These are phyloP conservation scores for Percina caprodes DNA, from an alignment of 2,113 vertebrate species.

Conservation along the genomic window DNA sequence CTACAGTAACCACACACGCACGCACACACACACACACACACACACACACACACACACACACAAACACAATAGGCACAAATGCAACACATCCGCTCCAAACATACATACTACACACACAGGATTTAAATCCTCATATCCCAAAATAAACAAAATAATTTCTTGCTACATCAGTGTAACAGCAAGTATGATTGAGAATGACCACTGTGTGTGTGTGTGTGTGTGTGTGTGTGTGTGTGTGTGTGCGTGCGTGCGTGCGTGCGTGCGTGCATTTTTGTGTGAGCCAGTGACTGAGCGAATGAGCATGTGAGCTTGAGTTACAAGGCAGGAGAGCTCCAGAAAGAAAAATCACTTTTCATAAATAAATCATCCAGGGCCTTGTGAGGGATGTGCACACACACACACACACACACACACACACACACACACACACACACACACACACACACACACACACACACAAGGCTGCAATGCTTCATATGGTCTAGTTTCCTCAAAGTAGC, in stretches of 20 bases:
- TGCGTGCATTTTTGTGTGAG: slow-evolving; percentile 12
- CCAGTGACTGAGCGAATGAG: slow-evolving; percentile 25
- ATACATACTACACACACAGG: slow-evolving; percentile 45
- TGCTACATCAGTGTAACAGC: slow-evolving; percentile 54
- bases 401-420: slow-evolving; percentile 26
- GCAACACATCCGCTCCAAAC: slow-evolving; percentile 30
- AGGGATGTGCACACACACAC: slow-evolving; percentile 28
- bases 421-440: slow-evolving; percentile 30
- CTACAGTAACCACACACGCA: slow-evolving; percentile 42
- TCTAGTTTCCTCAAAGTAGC: no score
- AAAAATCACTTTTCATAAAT: slow-evolving; percentile 82
- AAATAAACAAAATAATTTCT: slow-evolving; percentile 73
- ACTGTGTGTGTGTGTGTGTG: slow-evolving; percentile 28
- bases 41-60: not conserved
- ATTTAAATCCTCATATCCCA: slow-evolving; percentile 65
- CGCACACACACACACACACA: slow-evolving; percentile 15
- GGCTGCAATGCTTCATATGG: slow-evolving; percentile 42
- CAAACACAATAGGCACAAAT: slow-evolving; percentile 23
- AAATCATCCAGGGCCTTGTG: slow-evolving; percentile 74
- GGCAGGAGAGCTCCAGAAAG: slow-evolving; percentile 67
- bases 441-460: slow-evolving; percentile 21
- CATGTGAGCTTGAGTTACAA: slow-evolving; percentile 49
- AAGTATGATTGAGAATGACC: slow-evolving; percentile 61
- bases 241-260: slow-evolving; percentile 13
- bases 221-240: slow-evolving; percentile 27